Percentiles rank a stretch among this genome's conserved stretches.
These are phyloP conservation scores for Peucedramus taeniatus DNA, from an alignment of 2,113 vertebrate species.

Conservation along the genomic window DNA sequence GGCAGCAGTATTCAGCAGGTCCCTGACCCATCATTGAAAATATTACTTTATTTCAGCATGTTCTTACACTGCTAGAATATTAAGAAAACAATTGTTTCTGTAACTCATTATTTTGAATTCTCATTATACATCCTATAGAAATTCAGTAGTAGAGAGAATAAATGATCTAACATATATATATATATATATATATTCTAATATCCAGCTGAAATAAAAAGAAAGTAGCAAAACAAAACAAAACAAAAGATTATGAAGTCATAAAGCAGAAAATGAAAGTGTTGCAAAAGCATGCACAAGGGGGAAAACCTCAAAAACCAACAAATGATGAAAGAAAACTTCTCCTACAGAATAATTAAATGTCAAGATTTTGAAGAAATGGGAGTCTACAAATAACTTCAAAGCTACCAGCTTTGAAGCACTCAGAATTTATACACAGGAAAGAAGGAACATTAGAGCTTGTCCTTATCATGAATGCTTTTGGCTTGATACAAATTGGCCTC, in stretches of 20 bases:
- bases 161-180: background rate
- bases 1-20: background rate
- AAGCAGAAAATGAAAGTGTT: conserved; percentile 62
- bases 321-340: conserved; percentile 56
- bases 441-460: background rate
- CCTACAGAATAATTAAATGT: conserved; percentile 1
- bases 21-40: background rate
- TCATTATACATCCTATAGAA: background rate
- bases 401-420: background rate
- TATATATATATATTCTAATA: background rate
- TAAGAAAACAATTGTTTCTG: background rate
- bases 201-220: background rate
- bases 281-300: conserved; percentile 8
- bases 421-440: background rate
- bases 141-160: background rate
- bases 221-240: background rate
- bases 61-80: background rate
- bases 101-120: background rate
- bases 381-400: background rate
- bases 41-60: background rate
- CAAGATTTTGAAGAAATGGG: conserved; percentile 26
- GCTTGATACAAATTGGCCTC: background rate
- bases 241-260: conserved; percentile 27
- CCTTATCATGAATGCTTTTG: conserved; percentile 7
- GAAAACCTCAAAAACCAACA: conserved; percentile 55